Percentiles rank a stretch among this genome's conserved stretches.
phyloP scores from a whole-genome alignment of 2,113 vertebrate species.

The Leptobrachium leishanense region DNA sequence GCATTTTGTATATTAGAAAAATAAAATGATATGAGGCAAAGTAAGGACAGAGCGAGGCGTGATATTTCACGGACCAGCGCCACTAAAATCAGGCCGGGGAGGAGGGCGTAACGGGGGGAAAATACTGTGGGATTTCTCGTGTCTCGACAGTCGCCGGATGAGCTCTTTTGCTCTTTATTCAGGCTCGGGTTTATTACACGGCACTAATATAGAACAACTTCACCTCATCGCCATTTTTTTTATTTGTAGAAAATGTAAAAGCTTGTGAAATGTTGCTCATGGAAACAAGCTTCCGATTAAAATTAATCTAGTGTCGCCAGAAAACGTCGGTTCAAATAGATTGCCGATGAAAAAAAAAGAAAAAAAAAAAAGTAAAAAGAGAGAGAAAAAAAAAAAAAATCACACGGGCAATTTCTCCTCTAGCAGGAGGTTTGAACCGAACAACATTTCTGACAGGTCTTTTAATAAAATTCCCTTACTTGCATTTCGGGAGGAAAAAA shows the following conservation, averaged over 20 bases:
- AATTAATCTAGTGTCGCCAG: conserved; percentile 5
- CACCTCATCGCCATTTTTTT: neutral
- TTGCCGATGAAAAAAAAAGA: neutral
- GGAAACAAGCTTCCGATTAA: neutral
- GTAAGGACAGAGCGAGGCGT: too few species aligned
- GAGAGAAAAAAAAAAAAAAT: neutral
- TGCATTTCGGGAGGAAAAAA: neutral
- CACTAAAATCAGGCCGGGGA: too few species aligned
- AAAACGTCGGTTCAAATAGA: neutral
- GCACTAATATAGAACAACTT: neutral
- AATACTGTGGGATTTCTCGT: too few species aligned
- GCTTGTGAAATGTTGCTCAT: neutral
- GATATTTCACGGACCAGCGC: too few species aligned
- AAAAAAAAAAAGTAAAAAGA: neutral
- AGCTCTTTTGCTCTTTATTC: too few species aligned
- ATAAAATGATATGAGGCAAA: too few species aligned
- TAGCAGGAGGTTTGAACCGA: conserved; percentile 10
- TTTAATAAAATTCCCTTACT: conserved; percentile 30
- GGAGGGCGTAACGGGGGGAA: too few species aligned
- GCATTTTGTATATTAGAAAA: too few species aligned
- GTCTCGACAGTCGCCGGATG: too few species aligned
- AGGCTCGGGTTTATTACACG: neutral
- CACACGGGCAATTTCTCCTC: neutral
- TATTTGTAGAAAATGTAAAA: neutral
- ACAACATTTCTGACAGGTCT: conserved; percentile 23